Percentiles rank a stretch among this genome's conserved stretches.
These are phyloP conservation scores for Ceramica pisi DNA, from an alignment of 2,888 invertebrate species.

Conservation along the genomic window DNA sequence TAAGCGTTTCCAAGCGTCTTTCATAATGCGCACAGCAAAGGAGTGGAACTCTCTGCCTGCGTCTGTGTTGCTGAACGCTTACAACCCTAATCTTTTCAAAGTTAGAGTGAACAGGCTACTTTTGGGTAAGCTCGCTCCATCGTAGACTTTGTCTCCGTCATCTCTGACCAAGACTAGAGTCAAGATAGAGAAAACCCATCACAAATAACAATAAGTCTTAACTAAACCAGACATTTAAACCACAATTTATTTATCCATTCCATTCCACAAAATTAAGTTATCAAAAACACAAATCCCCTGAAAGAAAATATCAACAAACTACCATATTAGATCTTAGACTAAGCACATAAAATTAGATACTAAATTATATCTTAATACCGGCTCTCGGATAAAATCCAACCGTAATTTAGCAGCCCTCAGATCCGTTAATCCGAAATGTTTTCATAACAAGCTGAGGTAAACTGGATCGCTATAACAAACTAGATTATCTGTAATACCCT, in stretches of 20 bases:
- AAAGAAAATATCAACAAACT: slow-evolving; percentile 15
- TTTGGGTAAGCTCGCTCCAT: no score
- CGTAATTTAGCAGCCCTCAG: slow-evolving; percentile 20
- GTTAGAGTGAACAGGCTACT: no score
- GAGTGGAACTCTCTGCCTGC: no score
- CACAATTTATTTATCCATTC: no score
- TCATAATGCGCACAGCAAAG: no score
- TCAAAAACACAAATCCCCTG: not conserved
- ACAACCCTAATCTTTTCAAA: no score
- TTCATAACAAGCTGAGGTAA: slow-evolving; percentile 35
- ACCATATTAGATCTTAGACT: slow-evolving; percentile 14
- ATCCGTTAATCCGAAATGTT: slow-evolving; percentile 39
- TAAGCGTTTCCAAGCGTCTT: no score
- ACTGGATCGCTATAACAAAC: slow-evolving; percentile 23
- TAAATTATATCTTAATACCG: slow-evolving; percentile 21
- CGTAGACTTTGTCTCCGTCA: no score
- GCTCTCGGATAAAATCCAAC: not conserved
- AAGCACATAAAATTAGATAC: slow-evolving; percentile 11
- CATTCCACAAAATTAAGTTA: slow-evolving; percentile 1
- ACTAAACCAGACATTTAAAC: not conserved
- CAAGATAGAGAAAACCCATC: no score
- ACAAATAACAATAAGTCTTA: no score
- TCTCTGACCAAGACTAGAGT: no score
- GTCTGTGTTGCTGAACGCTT: no score
- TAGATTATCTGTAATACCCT: slow-evolving; percentile 14